Percentiles rank a stretch among this genome's conserved stretches.
These are phyloP conservation scores for Sebastiscus tertius DNA, from an alignment of 2,797 vertebrate species.

Conservation along the genomic window DNA sequence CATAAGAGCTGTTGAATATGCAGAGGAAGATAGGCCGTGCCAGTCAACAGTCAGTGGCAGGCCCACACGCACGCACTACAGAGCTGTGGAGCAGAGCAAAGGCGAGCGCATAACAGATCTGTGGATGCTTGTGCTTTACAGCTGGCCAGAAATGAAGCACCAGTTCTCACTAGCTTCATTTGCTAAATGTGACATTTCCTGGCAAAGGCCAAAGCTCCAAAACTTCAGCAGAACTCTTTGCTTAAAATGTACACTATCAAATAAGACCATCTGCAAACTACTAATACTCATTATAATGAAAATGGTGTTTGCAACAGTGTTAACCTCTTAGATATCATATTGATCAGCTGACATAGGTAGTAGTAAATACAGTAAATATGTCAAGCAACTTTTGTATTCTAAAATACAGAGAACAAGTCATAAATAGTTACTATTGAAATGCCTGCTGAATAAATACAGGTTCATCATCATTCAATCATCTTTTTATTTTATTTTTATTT, in stretches of 20 bases:
- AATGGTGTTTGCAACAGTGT: not conserved
- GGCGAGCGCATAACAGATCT: not conserved
- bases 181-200: slow-evolving; percentile 6
- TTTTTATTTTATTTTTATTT: not conserved
- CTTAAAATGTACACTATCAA: not conserved
- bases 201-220: not conserved
- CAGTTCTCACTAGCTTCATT: not conserved
- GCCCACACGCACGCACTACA: slow-evolving; percentile 34
- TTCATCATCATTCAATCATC: not conserved
- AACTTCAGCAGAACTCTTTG: not conserved
- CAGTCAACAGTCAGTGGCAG: slow-evolving; percentile 54
- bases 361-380: not conserved
- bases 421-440: not conserved
- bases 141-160: slow-evolving; percentile 1
- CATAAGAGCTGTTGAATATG: slow-evolving; percentile 63
- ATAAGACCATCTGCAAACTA: not conserved
- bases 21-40: slow-evolving; percentile 43
- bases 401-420: not conserved
- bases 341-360: not conserved
- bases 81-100: not conserved
- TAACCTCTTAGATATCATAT: not conserved
- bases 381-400: not conserved
- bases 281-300: not conserved
- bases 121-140: slow-evolving; percentile 14
- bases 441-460: not conserved